Evolutionary conservation across 2,888 invertebrate genomes (phyloP).

Genomic region (Octodonta nipae): DNA sequence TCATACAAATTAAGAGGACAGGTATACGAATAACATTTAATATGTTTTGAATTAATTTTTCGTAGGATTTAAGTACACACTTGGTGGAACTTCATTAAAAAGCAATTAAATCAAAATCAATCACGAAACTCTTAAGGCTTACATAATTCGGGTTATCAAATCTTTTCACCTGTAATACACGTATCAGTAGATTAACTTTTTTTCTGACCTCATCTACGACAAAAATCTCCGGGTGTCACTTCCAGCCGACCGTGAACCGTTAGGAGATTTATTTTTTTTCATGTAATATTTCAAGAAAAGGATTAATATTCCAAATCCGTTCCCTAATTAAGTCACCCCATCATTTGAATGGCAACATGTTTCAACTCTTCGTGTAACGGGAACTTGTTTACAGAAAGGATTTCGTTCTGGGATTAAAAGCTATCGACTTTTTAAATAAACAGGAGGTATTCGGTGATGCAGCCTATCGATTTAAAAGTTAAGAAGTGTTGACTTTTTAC

Average conservation of each 20-base stretch:
- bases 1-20: no score
- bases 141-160: no score
- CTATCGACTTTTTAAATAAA: constrained; percentile 13
- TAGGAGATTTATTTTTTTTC: constrained; percentile 2
- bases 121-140: no score
- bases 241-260: background rate
- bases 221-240: no score
- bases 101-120: no score
- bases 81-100: no score
- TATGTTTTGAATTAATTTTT: no score
- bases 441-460: constrained; percentile 3
- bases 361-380: constrained; percentile 10
- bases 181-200: no score
- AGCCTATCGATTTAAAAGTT: constrained; percentile 1
- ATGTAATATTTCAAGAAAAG: constrained; percentile 1
- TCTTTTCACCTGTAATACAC: no score
- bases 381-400: constrained; percentile 10
- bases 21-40: no score
- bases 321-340: constrained; percentile 9
- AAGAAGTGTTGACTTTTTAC: background rate
- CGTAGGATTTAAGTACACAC: no score
- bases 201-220: no score
- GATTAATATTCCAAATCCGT: constrained; percentile 6
- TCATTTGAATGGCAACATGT: constrained; percentile 9
- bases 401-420: constrained; percentile 11